Conservation (phyloP, 2,888 invertebrate genomes). For the Achlya flavicornis region DNA sequence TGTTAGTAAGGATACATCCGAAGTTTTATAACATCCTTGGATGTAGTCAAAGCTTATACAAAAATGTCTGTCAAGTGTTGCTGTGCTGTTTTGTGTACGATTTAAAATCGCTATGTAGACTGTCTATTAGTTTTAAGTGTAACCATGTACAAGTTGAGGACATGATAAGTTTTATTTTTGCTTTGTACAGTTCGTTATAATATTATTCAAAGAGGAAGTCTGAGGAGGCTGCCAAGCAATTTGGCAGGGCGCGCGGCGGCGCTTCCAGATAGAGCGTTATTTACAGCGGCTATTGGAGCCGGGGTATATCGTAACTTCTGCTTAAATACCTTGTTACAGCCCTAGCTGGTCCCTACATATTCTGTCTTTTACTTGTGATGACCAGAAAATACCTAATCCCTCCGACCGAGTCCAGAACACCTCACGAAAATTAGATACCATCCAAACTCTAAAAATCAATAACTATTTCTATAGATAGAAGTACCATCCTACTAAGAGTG, state of each 20-base stretch:
- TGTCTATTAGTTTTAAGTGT: slow-evolving; percentile 2
- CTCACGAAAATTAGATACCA: neutral
- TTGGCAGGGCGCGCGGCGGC: slow-evolving; percentile 71
- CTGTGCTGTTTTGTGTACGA: too few species aligned
- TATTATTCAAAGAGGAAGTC: slow-evolving; percentile 79
- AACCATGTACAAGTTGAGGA: slow-evolving; percentile 34
- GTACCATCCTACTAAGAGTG: neutral
- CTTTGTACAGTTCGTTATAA: slow-evolving; percentile 71
- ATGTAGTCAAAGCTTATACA: too few species aligned
- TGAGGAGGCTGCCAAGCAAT: slow-evolving; percentile 80
- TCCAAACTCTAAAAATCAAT: neutral
- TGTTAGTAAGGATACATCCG: too few species aligned
- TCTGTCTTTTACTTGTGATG: slow-evolving; percentile 42
- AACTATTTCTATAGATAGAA: neutral
- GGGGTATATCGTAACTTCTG: slow-evolving; percentile 71
- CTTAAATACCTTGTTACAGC: slow-evolving; percentile 75
- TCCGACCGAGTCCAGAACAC: slow-evolving; percentile 17
- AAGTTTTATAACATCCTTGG: too few species aligned
- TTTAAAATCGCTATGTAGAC: neutral
- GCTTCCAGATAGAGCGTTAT: slow-evolving; percentile 74
- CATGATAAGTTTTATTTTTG: slow-evolving; percentile 62
- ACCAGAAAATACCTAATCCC: slow-evolving; percentile 44
- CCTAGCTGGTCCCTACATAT: slow-evolving; percentile 46
- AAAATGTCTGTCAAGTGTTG: too few species aligned
- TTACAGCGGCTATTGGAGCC: slow-evolving; percentile 71